Conservation (phyloP, 2,888 invertebrate species). For the Leptinotarsa rubiginosa region DNA sequence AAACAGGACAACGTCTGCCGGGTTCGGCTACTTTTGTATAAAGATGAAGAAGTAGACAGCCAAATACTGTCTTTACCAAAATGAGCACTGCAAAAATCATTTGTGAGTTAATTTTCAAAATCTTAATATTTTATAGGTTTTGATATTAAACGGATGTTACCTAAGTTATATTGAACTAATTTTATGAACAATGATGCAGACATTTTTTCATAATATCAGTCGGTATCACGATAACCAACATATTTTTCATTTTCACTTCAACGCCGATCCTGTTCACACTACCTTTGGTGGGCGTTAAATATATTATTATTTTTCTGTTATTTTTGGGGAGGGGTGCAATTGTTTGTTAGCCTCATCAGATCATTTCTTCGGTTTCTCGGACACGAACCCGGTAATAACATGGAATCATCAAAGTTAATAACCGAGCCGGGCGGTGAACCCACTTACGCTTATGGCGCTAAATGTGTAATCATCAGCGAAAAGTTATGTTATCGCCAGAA, state of each 20-base stretch:
- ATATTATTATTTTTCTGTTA: conserved; percentile 12
- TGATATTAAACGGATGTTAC: no score
- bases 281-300: not conserved
- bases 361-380: conserved; percentile 23
- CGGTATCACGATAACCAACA: not conserved
- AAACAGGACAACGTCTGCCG: no score
- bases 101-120: no score
- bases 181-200: no score
- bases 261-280: no score
- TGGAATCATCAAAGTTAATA: conserved; percentile 21
- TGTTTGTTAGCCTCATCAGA: conserved; percentile 13
- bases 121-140: no score
- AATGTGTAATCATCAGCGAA: conserved; percentile 28
- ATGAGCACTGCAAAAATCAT: no score
- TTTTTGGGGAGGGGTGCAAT: conserved; percentile 1
- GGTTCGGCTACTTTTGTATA: no score
- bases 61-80: no score
- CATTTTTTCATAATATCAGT: no score
- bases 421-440: conserved; percentile 17
- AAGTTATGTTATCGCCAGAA: not conserved
- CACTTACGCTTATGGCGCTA: conserved; percentile 29
- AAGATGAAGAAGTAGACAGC: no score
- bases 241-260: not conserved
- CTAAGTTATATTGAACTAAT: no score
- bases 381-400: conserved; percentile 22